Base-by-base conservation (phyloP, 1,140 invertebrate species). In the Hypothenemus hampei region DNA sequence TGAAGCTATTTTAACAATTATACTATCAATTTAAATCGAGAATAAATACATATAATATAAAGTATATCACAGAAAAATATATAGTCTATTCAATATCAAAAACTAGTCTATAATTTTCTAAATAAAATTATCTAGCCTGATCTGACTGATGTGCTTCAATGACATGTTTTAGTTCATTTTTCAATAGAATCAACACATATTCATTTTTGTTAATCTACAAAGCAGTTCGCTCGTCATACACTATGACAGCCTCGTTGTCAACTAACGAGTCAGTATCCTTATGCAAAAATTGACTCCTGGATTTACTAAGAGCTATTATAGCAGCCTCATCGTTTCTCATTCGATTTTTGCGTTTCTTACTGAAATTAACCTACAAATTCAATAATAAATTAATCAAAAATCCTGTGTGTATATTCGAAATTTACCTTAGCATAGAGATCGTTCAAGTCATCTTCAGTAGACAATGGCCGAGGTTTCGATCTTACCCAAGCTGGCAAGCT, bases 281-380 rank as follows among this genome's bases (percentile, higher is more conserved):
- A 46, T 75, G 72, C 29, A 83, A 72, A 71, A 80, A 82, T 70
- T 83, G 81, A 65, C 80, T 82, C 60, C 79, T 73, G 1, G 82
- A 83, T 72, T 85, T 85, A 68, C 83, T 86, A 21, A 86, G 72
- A 8, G 84, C 84, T 57, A 86, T 86, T 48, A 85, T 82, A 26
- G 83, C 83, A 7, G 84, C 84, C 73, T 85, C 83, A 65, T 85
- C 83, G 66, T 81, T 85, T 43, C 82, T 73, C 83, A 85, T 85
- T 21, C 84, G 78, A 69, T 83, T 84, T 73, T 83, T 82, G 61
- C 82, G 76, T 68, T 84, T 83, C 67, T 84, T 85, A 64, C 82
- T 84, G 57, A 83, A 77, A 64, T 81, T 84, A 13, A 84, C 82
- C 81, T 84, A 67, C 23, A 73, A 73, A 58, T 10, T 21, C 49